These are phyloP conservation scores for Helicolenus hilgendorfi DNA, from an alignment of 2,797 vertebrate genomes.

Conservation along the genomic window DNA sequence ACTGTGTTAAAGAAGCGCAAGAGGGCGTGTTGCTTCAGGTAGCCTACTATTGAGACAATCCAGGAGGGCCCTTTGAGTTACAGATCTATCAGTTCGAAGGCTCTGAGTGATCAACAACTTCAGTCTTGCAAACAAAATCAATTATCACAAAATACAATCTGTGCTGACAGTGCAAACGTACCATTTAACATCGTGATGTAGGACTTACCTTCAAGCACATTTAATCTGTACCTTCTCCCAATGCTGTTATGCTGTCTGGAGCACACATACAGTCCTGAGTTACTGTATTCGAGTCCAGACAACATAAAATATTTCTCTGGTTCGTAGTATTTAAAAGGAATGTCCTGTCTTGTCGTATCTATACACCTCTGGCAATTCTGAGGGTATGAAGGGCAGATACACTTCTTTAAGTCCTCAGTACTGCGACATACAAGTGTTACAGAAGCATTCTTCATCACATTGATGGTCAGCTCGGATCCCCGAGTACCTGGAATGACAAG, in stretches of 20 bases:
- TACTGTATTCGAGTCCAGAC: background rate
- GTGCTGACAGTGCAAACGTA: background rate
- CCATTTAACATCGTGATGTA: background rate
- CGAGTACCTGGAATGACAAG: background rate
- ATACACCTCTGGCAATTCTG: background rate
- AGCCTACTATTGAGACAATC: background rate
- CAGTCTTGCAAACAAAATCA: background rate
- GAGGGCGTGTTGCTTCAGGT: background rate
- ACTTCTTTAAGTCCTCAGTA: background rate
- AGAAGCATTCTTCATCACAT: background rate
- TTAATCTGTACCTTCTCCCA: background rate
- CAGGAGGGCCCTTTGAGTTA: background rate
- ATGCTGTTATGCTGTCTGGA: accelerated
- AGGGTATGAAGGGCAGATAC: background rate
- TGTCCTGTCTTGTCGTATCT: accelerated
- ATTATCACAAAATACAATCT: background rate
- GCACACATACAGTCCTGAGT: background rate
- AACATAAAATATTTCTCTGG: background rate
- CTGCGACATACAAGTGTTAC: background rate
- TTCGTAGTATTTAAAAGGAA: accelerated
- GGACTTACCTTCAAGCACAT: background rate
- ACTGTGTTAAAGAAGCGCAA: background rate
- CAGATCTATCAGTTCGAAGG: background rate
- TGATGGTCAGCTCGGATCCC: slow-evolving; percentile 7
- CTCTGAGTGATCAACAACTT: background rate